A percentile compares a stretch with the other conserved stretches of the same genome.
Conservation (phyloP, 2,113 vertebrate genomes). For the Poeciliopsis turrubarensis region DNA sequence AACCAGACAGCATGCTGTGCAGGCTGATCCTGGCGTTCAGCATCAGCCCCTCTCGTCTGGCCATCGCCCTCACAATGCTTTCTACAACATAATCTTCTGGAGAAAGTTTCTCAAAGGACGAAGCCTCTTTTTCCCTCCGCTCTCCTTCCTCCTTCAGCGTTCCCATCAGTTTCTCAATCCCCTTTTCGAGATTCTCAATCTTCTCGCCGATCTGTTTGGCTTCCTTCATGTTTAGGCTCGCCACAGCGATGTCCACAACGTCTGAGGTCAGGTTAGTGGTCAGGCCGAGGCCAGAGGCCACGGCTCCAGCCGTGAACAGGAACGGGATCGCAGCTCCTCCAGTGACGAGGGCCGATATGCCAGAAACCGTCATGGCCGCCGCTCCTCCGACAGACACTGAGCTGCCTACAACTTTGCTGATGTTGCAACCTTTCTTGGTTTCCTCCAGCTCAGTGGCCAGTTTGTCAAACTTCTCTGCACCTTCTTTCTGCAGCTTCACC, state of each 20-base stretch:
- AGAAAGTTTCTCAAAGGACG: background rate
- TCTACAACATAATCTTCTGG: background rate
- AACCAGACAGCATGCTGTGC: background rate
- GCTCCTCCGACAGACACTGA: background rate
- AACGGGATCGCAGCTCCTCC: constrained; percentile 1
- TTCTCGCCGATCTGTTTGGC: background rate
- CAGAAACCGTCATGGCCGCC: background rate
- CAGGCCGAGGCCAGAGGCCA: background rate
- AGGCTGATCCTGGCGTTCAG: background rate
- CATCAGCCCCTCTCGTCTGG: background rate
- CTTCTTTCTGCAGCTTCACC: too few relatives aligned
- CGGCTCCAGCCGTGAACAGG: background rate
- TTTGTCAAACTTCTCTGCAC: too few relatives aligned
- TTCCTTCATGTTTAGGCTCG: background rate
- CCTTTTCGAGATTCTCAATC: background rate
- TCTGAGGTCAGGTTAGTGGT: background rate
- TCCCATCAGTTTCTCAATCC: background rate
- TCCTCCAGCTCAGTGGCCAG: too few relatives aligned
- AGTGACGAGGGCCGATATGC: background rate
- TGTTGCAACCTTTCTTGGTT: too few relatives aligned
- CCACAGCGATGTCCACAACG: background rate
- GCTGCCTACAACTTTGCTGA: background rate
- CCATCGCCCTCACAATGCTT: background rate
- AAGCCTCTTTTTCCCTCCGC: background rate
- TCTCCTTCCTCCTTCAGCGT: background rate